Evolutionary conservation across 2,888 invertebrate species (phyloP), one percentile per base, ranked within the genome.

Genomic region (Flexamia atlantica): DNA sequence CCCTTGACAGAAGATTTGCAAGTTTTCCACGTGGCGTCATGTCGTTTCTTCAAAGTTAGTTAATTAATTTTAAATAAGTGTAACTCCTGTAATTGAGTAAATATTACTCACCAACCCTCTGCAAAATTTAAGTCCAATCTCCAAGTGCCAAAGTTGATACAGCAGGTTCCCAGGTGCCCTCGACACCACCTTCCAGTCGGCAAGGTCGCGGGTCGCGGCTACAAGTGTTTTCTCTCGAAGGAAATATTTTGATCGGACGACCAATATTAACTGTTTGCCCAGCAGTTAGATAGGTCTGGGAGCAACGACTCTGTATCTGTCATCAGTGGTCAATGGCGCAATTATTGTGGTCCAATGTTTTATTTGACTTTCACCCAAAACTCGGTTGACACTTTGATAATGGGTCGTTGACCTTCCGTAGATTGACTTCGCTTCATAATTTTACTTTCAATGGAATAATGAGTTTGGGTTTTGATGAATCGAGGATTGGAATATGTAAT

Each of bases 291-390:
- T 64, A 30, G 12, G 12, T 14, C 23, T 20, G 64, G 20, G 64
- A 3, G 28, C 64, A 28, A 64, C 64, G 64, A 64, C 64, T 14
- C 28, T 1, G 28, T 57, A 20, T 57, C 57, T n/a, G 17, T 5
- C 10, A 53, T 5, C 53, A 53, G 20, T 53, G 53, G 20, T 17
- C 64, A 64, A 28, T 64, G 64, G 28, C 20, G 64, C 30, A 25
- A 64, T 64, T 64, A 64, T 64, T 64, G 64, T 64, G 64, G 64
- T 64, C 64, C 64, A 64, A 64, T 28, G 64, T 64, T 64, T 64
- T 64, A 64, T 64, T n/a, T 64, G 25, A 64, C 64, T 64, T 30
- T 64, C 64, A 64, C 64, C 30, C 64, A 64, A 64, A 64, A 64
- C 64, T 64, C 14, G 28, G 64, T 64, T 64, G 64, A 64, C 64